Conservation (phyloP, 2,888 invertebrate genomes). For the Digitonthophagus gazella region DNA sequence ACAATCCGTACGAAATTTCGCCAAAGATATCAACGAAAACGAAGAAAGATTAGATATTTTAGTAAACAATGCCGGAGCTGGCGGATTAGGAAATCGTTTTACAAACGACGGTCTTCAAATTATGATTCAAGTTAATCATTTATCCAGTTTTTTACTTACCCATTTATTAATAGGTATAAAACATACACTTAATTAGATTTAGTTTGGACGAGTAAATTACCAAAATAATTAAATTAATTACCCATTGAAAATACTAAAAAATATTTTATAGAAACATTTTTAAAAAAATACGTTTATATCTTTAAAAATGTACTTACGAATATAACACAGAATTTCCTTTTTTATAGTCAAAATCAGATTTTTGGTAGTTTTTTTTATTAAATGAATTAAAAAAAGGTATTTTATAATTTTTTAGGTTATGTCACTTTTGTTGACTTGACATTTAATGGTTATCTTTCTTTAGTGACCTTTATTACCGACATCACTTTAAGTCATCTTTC, state of each 20-base stretch:
- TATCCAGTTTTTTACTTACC: constrained; percentile 58
- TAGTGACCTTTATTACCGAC: too few species aligned
- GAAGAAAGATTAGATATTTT: constrained; percentile 61
- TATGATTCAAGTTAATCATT: constrained; percentile 47
- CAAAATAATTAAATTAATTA: constrained; percentile 51
- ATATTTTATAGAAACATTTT: too few species aligned
- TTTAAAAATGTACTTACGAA: too few species aligned
- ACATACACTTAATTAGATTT: constrained; percentile 26
- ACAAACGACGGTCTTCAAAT: constrained; percentile 64
- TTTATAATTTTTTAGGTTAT: too few species aligned
- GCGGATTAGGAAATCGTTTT: constrained; percentile 48
- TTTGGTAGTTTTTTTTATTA: too few species aligned
- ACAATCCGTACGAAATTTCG: constrained; percentile 60
- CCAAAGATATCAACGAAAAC: constrained; percentile 54
- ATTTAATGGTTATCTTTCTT: too few species aligned
- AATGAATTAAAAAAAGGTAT: too few species aligned
- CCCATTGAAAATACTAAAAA: too few species aligned
- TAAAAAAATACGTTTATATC: neutral
- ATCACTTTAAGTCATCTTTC: too few species aligned
- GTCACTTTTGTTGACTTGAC: too few species aligned
- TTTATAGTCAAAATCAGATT: too few species aligned
- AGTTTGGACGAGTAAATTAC: constrained; percentile 30
- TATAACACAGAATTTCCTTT: too few species aligned
- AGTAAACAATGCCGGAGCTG: constrained; percentile 64
- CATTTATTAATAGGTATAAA: constrained; percentile 60